Evolutionary conservation across 2,797 vertebrate genomes (phyloP), one percentile per base, ranked within the genome.

Genomic region (Pantherophis alleghaniensis): DNA sequence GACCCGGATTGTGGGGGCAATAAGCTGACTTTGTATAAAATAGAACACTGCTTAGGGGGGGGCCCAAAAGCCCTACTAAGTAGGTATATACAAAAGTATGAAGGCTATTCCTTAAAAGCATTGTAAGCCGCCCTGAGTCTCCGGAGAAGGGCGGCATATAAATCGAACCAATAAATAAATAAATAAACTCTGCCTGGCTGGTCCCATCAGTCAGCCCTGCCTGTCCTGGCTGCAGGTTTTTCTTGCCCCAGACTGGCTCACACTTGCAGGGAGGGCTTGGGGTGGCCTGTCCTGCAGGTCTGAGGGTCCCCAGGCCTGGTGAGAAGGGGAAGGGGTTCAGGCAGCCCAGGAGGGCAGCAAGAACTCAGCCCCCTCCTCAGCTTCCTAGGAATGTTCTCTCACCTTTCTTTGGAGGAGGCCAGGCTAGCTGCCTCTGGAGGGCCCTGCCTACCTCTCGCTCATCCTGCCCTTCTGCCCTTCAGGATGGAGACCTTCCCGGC

Each of bases 401-500:
- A 6, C 63, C 37, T 11, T 47, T 42, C 42, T 24, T 24, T 22
- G 20, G 37, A 24, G 20, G 37, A 12, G 28, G 53, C 9, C 53
- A 22, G 28, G 9, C 32, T 83, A 4, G 55, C 55, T 13, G 14
- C 56, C 56, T 37, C 42, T 57, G 55, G 32, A 5, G 20, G 14
- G 32, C 22, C 32, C 37, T 1, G 42, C 24, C 42, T 26, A 1
- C 32, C 12, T 7, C 26, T 1, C 5, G 22, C 86, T 69, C 53
- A 1, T 0, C 47, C 10, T 14, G 47, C 95, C 87, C 96, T 61
- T 89, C 26, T 87, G 91, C 96, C 56, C 97, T 96, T 87, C 96
- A 99, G 99, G 94, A 99, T 99, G 99, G 99, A 99, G 97, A 98
- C 98, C 1, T 99, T 99, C 95, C 98, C 98, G 83, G 97, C 95